These are phyloP conservation scores for Hystrix cristata DNA, from an alignment of 2,113 vertebrate genomes.

Conservation along the genomic window DNA sequence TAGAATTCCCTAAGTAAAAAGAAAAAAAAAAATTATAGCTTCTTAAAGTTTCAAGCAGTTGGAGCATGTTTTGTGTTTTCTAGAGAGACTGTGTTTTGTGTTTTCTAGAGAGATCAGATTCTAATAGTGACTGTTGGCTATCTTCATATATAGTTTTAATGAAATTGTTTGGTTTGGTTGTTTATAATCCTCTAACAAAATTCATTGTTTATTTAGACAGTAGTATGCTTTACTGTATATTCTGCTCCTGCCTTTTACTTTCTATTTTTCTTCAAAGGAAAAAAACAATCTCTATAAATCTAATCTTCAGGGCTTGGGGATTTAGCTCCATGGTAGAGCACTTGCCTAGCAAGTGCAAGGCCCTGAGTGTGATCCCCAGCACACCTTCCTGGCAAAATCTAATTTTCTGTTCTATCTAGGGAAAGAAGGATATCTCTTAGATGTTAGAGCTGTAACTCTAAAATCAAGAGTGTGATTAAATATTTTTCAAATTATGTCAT, in stretches of 20 bases:
- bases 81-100: background rate
- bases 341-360: too few species aligned
- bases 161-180: background rate
- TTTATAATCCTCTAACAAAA: background rate
- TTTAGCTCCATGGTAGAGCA: too few species aligned
- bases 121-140: background rate
- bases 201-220: background rate
- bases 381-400: too few species aligned
- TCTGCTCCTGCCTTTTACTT: background rate
- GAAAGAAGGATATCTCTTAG: background rate
- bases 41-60: background rate
- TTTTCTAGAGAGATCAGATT: background rate
- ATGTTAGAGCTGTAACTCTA: background rate
- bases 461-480: background rate
- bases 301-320: background rate
- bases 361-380: too few species aligned
- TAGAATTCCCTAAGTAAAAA: constrained; percentile 2
- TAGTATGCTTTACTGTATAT: background rate
- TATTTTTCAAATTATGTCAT: background rate
- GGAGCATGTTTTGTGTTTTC: background rate
- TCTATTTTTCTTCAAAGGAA: background rate
- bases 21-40: background rate
- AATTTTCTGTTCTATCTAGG: background rate
- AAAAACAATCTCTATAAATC: background rate
- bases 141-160: background rate